Percentiles rank a stretch among this genome's conserved stretches.
These are phyloP conservation scores for Pao palembangensis DNA, from an alignment of 2,113 vertebrate species.

Conservation along the genomic window DNA sequence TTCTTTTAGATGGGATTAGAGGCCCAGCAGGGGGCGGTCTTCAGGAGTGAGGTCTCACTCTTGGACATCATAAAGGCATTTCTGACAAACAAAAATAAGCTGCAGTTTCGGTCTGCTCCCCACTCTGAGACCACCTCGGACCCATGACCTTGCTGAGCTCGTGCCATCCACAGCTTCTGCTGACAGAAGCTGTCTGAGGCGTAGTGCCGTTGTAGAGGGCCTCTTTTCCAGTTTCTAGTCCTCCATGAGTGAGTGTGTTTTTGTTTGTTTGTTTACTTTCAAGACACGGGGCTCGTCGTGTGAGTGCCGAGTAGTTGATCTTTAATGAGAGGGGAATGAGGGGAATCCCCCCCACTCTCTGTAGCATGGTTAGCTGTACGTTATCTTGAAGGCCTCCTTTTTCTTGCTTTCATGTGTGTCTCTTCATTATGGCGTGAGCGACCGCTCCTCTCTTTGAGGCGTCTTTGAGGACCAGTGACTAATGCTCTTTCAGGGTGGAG, in stretches of 20 bases:
- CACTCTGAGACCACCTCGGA: conserved; percentile 34
- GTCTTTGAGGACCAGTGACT: conserved; percentile 46
- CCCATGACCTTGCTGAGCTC: conserved; percentile 20
- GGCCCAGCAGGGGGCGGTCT: conserved; percentile 45
- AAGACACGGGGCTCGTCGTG: conserved; percentile 53
- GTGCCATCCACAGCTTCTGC: background rate
- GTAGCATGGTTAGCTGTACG: conserved; percentile 33
- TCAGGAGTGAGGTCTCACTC: conserved; percentile 32
- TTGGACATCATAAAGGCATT: conserved; percentile 51
- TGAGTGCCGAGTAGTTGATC: conserved; percentile 51
- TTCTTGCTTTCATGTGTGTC: conserved; percentile 48
- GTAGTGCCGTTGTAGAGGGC: conserved; percentile 5
- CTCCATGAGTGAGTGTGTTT: conserved; percentile 7
- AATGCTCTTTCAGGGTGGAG: conserved; percentile 38
- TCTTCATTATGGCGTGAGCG: conserved; percentile 38
- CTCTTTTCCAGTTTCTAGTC: conserved; percentile 11
- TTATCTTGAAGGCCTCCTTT: conserved; percentile 32
- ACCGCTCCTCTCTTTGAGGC: conserved; percentile 44
- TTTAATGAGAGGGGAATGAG: conserved; percentile 56
- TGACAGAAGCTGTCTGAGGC: background rate
- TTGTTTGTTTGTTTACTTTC: conserved; percentile 53
- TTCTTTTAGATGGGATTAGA: conserved; percentile 71
- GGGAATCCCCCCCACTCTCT: conserved; percentile 31
- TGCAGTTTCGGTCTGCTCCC: conserved; percentile 15
- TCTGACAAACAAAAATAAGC: conserved; percentile 35